Conservation (phyloP, 64 coral and sea anemone genomes). For the Actinia tenebrosa region DNA sequence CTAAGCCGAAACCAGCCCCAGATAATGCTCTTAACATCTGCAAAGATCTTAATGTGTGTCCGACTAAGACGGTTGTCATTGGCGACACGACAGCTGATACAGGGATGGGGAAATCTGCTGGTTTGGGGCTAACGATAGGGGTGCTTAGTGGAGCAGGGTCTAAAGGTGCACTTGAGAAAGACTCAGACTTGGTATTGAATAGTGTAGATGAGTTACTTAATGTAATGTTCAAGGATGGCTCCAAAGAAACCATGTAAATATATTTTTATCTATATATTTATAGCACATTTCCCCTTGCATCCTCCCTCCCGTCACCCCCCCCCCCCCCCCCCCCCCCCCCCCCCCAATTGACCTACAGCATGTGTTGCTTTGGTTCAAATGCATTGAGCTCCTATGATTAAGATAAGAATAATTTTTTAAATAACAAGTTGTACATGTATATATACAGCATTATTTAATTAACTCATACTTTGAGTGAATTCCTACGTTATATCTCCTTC, state of each 20-base stretch:
- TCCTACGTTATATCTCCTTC: too few species aligned
- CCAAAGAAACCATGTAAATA: not conserved
- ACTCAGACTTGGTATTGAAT: slow-evolving; percentile 72
- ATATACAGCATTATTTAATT: too few species aligned
- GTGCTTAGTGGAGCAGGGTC: slow-evolving; percentile 86
- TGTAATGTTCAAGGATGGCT: slow-evolving; percentile 16
- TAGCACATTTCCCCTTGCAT: too few species aligned
- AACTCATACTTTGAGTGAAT: too few species aligned
- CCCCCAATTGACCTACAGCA: too few species aligned
- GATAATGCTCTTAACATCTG: slow-evolving; percentile 86
- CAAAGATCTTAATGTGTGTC: slow-evolving; percentile 62
- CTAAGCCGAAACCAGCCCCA: slow-evolving; percentile 78
- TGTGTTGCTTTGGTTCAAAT: too few species aligned
- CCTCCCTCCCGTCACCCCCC: too few species aligned
- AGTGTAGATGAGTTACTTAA: slow-evolving; percentile 79
- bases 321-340: too few species aligned
- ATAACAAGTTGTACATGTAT: too few species aligned
- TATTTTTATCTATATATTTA: not conserved
- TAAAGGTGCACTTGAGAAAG: slow-evolving; percentile 47
- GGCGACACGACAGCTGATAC: slow-evolving; percentile 90
- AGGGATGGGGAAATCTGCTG: slow-evolving; percentile 76
- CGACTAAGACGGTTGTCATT: slow-evolving; percentile 66
- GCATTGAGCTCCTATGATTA: too few species aligned
- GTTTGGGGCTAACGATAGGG: slow-evolving; percentile 73
- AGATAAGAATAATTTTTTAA: too few species aligned